Conservation (phyloP, 2,888 invertebrate species). For the Scaptomyza reducta region DNA sequence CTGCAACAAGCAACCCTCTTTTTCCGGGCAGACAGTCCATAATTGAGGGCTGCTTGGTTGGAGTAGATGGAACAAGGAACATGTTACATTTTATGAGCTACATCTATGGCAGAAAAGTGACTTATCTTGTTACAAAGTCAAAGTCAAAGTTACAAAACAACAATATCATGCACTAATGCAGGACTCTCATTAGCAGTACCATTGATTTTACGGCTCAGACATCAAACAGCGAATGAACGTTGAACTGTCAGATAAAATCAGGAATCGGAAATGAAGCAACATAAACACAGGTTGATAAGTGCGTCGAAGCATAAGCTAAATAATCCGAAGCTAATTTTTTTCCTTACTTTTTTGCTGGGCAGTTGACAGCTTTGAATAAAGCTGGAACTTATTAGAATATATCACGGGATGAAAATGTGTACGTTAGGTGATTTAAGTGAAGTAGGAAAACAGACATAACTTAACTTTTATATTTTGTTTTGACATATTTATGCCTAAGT, state of each 20-base stretch:
- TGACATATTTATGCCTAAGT: too few species aligned
- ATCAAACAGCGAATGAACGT: slow-evolving; percentile 19
- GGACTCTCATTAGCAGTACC: slow-evolving; percentile 18
- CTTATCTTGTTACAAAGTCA: slow-evolving; percentile 62
- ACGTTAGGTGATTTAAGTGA: too few species aligned
- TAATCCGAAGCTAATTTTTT: neutral
- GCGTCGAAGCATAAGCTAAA: neutral
- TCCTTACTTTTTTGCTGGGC: neutral
- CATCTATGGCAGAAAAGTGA: slow-evolving; percentile 61
- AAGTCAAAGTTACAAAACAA: slow-evolving; percentile 13
- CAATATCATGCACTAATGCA: slow-evolving; percentile 32
- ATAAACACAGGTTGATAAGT: neutral
- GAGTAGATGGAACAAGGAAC: slow-evolving; percentile 12
- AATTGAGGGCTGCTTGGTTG: slow-evolving; percentile 47
- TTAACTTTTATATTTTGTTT: too few species aligned
- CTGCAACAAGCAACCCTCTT: slow-evolving; percentile 58
- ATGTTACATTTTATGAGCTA: slow-evolving; percentile 51
- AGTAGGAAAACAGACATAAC: neutral
- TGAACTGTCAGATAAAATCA: slow-evolving; percentile 4
- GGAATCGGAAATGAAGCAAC: neutral
- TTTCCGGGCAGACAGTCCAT: slow-evolving; percentile 43
- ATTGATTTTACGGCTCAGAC: slow-evolving; percentile 32
- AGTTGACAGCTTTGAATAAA: neutral
- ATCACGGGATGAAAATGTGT: neutral
- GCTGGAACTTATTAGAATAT: too few species aligned